Base-by-base conservation (phyloP, 2,888 invertebrate genomes). In the Pyrrhosoma nymphula region DNA sequence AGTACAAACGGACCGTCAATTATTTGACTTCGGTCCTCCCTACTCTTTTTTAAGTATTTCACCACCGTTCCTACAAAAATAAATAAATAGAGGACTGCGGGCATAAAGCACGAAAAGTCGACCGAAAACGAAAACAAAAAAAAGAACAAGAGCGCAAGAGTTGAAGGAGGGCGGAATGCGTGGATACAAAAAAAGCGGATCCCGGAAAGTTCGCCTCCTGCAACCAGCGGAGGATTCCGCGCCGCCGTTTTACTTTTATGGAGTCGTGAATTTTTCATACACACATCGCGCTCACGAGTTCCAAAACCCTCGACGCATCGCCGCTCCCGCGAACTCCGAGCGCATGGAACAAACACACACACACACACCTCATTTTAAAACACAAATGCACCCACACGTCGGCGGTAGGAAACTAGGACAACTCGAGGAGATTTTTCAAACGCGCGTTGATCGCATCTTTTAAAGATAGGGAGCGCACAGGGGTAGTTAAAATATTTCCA, bases 391-490 rank as follows among this genome's bases (percentile, higher is more conserved):
- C 82, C n/a, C 82, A 35, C 30, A 26, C n/a, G n/a, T 0, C n/a
- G 10, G n/a, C 82, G 30, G 18, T 3, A n/a, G 82, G 35, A 35
- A 82, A 82, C 82, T 82, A 35, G 82, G 82, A 35, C 82, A 82
- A 82, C 82, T 35, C 18, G 12, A 8, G 82, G 26, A 12, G 69
- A 23, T 26, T 26, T 82, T 82, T 82, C 35, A 12, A n/a, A 82
- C 30, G 82, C 82, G 82, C 82, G 82, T 35, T 82, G 82, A 82
- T 82, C 35, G 16, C 82, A 82, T 82, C 82, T 82, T 82, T 82
- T 82, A 82, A 82, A 82, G 82, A 82, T 82, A 82, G 35, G 82
- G 82, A 82, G 35, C 16, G 35, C 82, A 35, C 35, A 35, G 35
- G 10, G 35, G 35, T 82, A 82, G 82, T 35, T 30, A 82, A 35